Evolutionary conservation across 2,888 invertebrate genomes (phyloP), one percentile per base, ranked within the genome.

Genomic region (Nomada flava): DNA sequence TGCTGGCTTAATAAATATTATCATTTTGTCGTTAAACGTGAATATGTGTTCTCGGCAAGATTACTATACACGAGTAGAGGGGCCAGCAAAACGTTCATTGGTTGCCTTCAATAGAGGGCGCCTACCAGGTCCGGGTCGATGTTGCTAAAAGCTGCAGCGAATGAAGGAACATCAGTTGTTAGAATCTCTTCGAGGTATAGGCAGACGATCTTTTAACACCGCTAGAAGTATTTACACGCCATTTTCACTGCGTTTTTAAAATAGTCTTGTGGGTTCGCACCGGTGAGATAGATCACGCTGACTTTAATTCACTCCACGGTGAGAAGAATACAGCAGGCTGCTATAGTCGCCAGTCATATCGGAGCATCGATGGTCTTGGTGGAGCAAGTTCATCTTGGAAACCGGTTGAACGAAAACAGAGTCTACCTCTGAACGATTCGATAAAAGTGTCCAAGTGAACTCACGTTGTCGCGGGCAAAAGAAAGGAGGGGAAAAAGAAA

Each of bases 101-200:
- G 86, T n/a, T 57, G 76, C 70, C 20, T 69, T 68, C 64, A 44
- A 67, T 71, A 71, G 78, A 85, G 82, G 79, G 82, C 87, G 88
- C 82, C 76, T 69, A 68, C 79, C 78, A 83, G 74, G 86, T 85
- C 85, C 89, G 86, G 92, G 88, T 92, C 92, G 92, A 92, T 92
- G 91, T 77, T 87, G 84, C 90, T 92, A 91, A 91, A 91, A 91
- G 91, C 89, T 88, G 90, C 76, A 84, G 88, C 88, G 79, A 84
- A 87, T 83, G 87, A 85, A 79, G 88, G 83, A 80, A 59, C 71
- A 79, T 15, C 86, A 87, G 87, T 87, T 67, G 74, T 59, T 77
- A 76, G 79, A 80, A 78, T 52, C 68, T 60, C 74, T 55, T 76
- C 75, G 83, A 74, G 62, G 53, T 15, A 60, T n/a, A 0, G 69